phyloP scores from a whole-genome alignment of 2,888 invertebrate species.

The Mamestra brassicae region DNA sequence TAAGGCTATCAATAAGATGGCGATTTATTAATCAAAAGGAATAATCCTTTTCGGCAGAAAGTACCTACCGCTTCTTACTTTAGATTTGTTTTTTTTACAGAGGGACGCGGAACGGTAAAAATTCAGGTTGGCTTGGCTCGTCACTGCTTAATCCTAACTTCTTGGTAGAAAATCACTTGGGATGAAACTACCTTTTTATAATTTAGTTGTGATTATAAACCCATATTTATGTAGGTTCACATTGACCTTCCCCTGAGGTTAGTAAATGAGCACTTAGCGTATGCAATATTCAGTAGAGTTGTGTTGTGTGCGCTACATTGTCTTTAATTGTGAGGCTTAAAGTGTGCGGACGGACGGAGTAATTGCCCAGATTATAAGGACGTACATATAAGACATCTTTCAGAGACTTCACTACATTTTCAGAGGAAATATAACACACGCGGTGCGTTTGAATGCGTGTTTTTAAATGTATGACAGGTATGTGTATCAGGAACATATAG shows the following conservation, averaged over 20 bases:
- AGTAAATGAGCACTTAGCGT: constrained; percentile 66
- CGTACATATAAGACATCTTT: too few species aligned
- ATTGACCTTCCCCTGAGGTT: constrained; percentile 43
- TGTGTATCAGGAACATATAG: neutral
- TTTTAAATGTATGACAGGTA: neutral
- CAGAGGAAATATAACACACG: neutral
- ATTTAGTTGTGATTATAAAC: neutral
- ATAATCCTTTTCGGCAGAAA: neutral
- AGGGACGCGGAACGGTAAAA: neutral
- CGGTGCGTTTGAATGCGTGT: neutral
- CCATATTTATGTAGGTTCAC: constrained; percentile 2
- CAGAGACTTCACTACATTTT: too few species aligned
- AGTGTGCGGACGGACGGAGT: constrained; percentile 32
- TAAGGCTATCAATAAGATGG: neutral
- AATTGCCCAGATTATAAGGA: neutral
- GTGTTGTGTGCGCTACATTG: constrained; percentile 56
- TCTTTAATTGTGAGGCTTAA: constrained; percentile 62
- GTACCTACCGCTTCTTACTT: neutral
- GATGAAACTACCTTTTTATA: constrained; percentile 18
- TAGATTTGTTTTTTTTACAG: neutral
- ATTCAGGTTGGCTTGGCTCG: neutral
- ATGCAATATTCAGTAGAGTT: constrained; percentile 71
- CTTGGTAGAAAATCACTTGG: constrained; percentile 3
- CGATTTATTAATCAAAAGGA: neutral
- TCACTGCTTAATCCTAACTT: neutral